Evolutionary conservation across 2,888 invertebrate genomes (phyloP).

Genomic region (Alloplasta piceator): DNA sequence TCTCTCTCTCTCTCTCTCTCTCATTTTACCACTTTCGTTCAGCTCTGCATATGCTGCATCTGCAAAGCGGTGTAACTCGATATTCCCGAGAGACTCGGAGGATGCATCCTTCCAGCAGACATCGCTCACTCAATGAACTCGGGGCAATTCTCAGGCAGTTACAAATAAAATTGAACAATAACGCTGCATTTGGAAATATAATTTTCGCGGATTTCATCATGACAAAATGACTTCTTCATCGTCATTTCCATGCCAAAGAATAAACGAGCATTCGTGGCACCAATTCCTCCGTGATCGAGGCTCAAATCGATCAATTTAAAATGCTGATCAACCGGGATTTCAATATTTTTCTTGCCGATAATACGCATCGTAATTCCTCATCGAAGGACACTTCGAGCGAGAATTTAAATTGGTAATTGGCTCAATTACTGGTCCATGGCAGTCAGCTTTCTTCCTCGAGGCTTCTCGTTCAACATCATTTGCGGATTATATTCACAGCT

Average conservation of each 20-base stretch:
- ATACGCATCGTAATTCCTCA: too few species aligned
- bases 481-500: too few species aligned
- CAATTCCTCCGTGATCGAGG: not conserved
- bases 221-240: not conserved
- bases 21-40: constrained; percentile 10
- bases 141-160: not conserved
- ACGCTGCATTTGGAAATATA: not conserved
- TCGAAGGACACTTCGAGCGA: too few species aligned
- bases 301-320: not conserved
- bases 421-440: too few species aligned
- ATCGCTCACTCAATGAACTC: constrained; percentile 18
- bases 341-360: too few species aligned
- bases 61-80: constrained; percentile 19
- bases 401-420: too few species aligned
- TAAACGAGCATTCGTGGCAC: not conserved
- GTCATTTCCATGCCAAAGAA: too few species aligned
- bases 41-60: not conserved
- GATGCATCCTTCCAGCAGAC: not conserved
- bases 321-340: too few species aligned
- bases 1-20: not conserved
- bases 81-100: not conserved
- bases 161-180: too few species aligned
- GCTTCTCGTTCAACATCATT: too few species aligned
- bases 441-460: too few species aligned
- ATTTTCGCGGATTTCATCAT: constrained; percentile 14